Conservation (phyloP, 2,888 invertebrate species). For the Cerceris rybyensis region DNA sequence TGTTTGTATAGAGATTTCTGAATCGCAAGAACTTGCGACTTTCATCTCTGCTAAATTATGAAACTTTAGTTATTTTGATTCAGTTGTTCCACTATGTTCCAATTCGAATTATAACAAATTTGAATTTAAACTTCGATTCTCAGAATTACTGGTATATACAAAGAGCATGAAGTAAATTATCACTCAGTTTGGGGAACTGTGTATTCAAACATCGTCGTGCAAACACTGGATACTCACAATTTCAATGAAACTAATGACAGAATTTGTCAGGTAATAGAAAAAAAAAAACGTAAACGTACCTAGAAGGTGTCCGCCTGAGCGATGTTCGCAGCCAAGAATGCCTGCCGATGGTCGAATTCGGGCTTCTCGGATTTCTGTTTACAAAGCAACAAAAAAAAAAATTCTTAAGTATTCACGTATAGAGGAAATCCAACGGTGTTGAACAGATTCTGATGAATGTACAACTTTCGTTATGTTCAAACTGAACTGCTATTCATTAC, state of each 20-base stretch:
- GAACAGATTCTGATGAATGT: background rate
- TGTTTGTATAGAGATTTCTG: too few species aligned
- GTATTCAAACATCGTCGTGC: too few species aligned
- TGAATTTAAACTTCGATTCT: too few species aligned
- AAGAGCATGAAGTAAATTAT: too few species aligned
- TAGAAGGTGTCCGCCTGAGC: slow-evolving; percentile 90
- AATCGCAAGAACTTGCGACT: too few species aligned
- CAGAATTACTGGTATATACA: too few species aligned
- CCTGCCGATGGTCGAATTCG: slow-evolving; percentile 86
- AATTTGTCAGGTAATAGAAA: background rate
- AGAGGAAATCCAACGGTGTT: background rate
- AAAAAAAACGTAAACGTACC: slow-evolving; percentile 83
- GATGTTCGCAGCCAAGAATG: slow-evolving; percentile 94
- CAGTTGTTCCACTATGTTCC: too few species aligned
- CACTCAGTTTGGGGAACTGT: too few species aligned
- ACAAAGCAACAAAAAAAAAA: slow-evolving; percentile 31
- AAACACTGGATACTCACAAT: too few species aligned
- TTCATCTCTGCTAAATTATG: too few species aligned
- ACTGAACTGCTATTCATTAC: background rate
- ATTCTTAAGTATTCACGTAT: background rate
- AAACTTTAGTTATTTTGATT: too few species aligned
- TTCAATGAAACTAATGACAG: background rate
- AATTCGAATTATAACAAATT: too few species aligned
- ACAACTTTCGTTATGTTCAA: background rate
- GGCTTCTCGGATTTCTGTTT: slow-evolving; percentile 84